A percentile compares a stretch with the other conserved stretches of the same genome.
phyloP scores from a whole-genome alignment of 2,888 invertebrate genomes.

The Synanthedon andrenaeformis region DNA sequence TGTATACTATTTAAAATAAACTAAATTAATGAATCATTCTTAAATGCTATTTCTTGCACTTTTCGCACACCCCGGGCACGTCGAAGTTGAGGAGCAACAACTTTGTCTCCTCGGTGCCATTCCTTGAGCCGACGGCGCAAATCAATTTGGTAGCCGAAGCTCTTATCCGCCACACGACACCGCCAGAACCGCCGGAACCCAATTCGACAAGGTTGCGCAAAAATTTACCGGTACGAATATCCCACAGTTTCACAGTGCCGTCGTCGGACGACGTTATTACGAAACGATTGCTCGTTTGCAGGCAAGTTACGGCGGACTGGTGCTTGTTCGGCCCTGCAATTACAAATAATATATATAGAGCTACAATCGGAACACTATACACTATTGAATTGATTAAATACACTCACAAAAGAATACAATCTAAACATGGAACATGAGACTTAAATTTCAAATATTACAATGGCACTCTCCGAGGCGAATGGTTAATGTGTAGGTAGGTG shows the following conservation, averaged over 20 bases:
- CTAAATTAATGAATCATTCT: too few species aligned
- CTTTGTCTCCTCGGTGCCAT: conserved; percentile 99
- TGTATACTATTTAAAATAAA: too few species aligned
- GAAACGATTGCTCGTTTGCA: conserved; percentile 96
- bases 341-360: not conserved
- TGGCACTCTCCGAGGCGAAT: not conserved
- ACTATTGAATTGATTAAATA: too few species aligned
- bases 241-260: conserved; percentile 99
- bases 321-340: conserved; percentile 91
- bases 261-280: conserved; percentile 99
- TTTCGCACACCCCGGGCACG: conserved; percentile 77
- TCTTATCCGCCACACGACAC: conserved; percentile 97
- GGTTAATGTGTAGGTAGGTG: not conserved
- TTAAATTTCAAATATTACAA: not conserved
- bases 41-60: conserved; percentile 65
- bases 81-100: conserved; percentile 97
- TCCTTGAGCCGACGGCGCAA: conserved; percentile 98
- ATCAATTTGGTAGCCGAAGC: conserved; percentile 97
- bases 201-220: conserved; percentile 95
- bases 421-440: not conserved
- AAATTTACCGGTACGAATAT: conserved; percentile 95
- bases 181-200: conserved; percentile 95
- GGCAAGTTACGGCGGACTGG: conserved; percentile 97
- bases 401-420: too few species aligned
- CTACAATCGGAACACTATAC: too few species aligned